Percentiles rank a stretch among this genome's conserved stretches.
phyloP scores from a whole-genome alignment of 1,140 invertebrate genomes.

The Neodiprion fabricii region DNA sequence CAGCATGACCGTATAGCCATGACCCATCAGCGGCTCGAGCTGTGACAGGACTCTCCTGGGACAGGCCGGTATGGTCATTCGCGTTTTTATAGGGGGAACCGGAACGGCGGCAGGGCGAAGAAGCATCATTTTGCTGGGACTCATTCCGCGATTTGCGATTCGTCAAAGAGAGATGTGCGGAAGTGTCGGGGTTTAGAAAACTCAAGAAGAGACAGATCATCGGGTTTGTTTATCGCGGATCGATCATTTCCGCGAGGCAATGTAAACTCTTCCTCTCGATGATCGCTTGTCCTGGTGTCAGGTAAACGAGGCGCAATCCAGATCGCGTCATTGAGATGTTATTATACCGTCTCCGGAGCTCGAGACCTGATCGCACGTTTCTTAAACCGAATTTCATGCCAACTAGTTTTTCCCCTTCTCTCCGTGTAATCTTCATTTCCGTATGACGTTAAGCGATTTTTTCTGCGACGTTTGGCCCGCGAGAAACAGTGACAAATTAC shows the following conservation, averaged over 20 bases:
- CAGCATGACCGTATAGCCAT: conserved; percentile 38
- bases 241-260: too few species aligned
- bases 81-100: not conserved
- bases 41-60: conserved; percentile 57
- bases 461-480: not conserved
- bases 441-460: not conserved
- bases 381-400: not conserved
- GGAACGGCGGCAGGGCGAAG: not conserved
- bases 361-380: not conserved
- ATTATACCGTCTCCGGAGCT: too few species aligned
- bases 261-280: too few species aligned
- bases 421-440: not conserved
- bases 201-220: too few species aligned
- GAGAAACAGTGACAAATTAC: not conserved
- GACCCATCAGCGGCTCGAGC: conserved; percentile 56
- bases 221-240: too few species aligned
- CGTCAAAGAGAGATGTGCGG: not conserved
- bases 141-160: not conserved
- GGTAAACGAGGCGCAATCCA: too few species aligned
- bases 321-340: too few species aligned
- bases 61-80: conserved; percentile 25
- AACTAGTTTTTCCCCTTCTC: not conserved
- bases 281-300: too few species aligned
- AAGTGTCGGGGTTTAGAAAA: too few species aligned
- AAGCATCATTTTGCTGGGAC: not conserved